phyloP scores from a whole-genome alignment of 2,113 vertebrate genomes.

The Psilopogon haemacephalus region DNA sequence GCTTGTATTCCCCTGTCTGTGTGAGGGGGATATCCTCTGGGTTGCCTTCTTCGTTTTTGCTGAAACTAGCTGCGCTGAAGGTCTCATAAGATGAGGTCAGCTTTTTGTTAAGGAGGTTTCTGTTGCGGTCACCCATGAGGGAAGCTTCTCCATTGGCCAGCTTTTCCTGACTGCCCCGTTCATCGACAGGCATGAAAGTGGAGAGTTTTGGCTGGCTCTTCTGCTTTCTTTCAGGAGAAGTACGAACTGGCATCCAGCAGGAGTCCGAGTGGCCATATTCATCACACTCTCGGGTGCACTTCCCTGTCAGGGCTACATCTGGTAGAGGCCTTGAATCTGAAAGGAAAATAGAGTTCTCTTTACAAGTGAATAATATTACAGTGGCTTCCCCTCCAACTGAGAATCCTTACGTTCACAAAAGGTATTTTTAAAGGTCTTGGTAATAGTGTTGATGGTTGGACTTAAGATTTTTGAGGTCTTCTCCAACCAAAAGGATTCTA shows the following conservation, averaged over 20 bases:
- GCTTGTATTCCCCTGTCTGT: conserved; percentile 97
- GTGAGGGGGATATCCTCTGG: conserved; percentile 96
- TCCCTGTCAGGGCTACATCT: conserved; percentile 99
- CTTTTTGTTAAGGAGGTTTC: conserved; percentile 98
- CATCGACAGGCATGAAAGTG: conserved; percentile 94
- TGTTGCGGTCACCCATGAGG: conserved; percentile 96
- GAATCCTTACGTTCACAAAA: background rate
- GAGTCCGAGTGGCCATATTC: conserved; percentile 99
- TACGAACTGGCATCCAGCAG: conserved; percentile 99
- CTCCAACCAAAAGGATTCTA: too few relatives aligned
- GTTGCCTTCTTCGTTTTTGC: conserved; percentile 86
- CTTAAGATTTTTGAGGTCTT: too few relatives aligned
- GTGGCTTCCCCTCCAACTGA: background rate
- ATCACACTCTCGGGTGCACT: conserved; percentile 96
- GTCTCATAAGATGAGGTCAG: conserved; percentile 96
- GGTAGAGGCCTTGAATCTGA: conserved; percentile 97
- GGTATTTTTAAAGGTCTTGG: conserved; percentile 39
- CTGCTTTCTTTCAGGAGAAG: conserved; percentile 93
- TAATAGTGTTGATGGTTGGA: background rate
- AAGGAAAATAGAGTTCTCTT: conserved; percentile 60
- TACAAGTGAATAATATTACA: background rate
- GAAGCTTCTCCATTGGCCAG: conserved; percentile 94
- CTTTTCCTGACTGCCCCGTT: conserved; percentile 93
- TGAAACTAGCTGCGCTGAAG: conserved; percentile 89
- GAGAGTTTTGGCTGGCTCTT: conserved; percentile 98